Evolutionary conservation across 2,113 vertebrate genomes (phyloP).

Genomic region (Marmota flaviventris): DNA sequence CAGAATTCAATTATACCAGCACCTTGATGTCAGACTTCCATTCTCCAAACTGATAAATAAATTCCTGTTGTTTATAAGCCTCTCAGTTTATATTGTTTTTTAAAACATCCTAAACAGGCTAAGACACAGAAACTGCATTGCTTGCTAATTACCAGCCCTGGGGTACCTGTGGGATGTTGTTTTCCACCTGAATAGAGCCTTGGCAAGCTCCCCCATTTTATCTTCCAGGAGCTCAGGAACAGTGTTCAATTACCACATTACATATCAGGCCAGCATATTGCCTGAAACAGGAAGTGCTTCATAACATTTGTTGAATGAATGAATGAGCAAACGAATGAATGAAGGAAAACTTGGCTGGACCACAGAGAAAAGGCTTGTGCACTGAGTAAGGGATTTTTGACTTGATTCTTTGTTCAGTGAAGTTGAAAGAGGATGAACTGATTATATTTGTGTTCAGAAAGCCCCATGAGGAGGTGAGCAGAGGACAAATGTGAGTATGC

Average conservation of each 20-base stretch:
- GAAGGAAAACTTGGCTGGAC: neutral
- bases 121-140: neutral
- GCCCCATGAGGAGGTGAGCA: neutral
- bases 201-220: neutral
- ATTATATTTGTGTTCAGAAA: neutral
- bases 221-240: neutral
- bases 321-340: neutral
- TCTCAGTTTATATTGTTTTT: neutral
- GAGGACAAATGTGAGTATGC: neutral
- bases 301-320: neutral
- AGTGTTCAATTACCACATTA: neutral
- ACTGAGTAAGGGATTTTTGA: neutral
- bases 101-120: neutral
- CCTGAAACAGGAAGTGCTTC: neutral
- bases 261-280: rapidly evolving
- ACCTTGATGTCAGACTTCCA: neutral
- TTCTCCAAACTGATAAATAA: neutral
- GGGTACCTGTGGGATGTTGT: neutral
- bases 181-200: neutral
- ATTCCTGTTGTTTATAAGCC: neutral
- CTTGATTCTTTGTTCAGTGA: neutral
- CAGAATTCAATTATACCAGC: neutral
- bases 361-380: neutral
- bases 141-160: neutral
- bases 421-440: neutral